Evolutionary conservation across 92 coral and sea anemone genomes (phyloP), one percentile per base, ranked within the genome.

Genomic region (Phymanthus crucifer): DNA sequence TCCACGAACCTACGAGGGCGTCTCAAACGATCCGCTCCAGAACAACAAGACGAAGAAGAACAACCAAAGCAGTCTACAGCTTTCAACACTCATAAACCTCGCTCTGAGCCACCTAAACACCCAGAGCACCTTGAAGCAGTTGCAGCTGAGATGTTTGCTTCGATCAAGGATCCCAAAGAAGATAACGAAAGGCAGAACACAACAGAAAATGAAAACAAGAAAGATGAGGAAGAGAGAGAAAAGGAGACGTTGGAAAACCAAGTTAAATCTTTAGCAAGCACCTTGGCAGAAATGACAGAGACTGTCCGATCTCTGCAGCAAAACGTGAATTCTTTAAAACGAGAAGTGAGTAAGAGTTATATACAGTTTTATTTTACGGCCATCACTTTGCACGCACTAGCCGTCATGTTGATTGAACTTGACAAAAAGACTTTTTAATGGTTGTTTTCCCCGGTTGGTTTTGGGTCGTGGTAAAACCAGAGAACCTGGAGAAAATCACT

Each of bases 1-100:
- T 80, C 72, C 38, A 74, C 71, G 7, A 84, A 79, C 34, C 66
- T 84, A 1, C 65, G 77, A 54, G 40, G 84, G 19, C 89, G 89
- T 31, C 78, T 70, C n/a, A 80, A 75, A 47, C 84, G 78, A 31
- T 87, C 89, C 19, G 83, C 77, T 31, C n/a, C 65, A 32, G 83
- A 76, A 6, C n/a, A 73, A 32, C 80, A 76, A 6, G 76, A 89
- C 23, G 70, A 47, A 26, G 57, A 26, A 35, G 81, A 80, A 14
- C 38, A 24, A 21, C 74, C 70, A 50, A 57, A 37, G 13, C 82
- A 77, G 36, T 64, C 82, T 14, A 13, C 64, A 37, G 65, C 54
- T 52, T 57, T 82, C 82, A 19, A 50, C 3, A 54, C 43, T 26
- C 35, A 72, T 13, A 64, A 50, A 72, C 70, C 78, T 10, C n/a